Evolutionary conservation across 2,797 vertebrate genomes (phyloP).

Genomic region (Alfaro cultratus): DNA sequence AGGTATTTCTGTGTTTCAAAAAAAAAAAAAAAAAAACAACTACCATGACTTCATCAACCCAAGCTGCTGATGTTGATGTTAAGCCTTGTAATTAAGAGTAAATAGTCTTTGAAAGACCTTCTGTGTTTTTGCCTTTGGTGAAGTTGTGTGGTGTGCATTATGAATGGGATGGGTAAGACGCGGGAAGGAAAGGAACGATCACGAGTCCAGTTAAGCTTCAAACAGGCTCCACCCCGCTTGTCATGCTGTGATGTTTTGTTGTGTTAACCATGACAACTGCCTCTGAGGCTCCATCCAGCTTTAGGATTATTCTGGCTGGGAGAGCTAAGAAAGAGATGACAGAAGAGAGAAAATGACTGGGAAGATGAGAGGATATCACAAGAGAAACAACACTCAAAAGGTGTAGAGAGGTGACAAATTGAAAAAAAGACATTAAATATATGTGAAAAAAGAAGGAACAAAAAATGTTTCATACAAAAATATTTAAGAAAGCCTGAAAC

Average conservation of each 20-base stretch:
- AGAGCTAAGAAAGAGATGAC: constrained; percentile 40
- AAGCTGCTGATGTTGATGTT: constrained; percentile 67
- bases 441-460: constrained; percentile 37
- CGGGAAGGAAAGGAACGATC: constrained; percentile 26
- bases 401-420: constrained; percentile 12
- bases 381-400: constrained; percentile 1
- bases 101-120: constrained; percentile 52
- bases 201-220: constrained; percentile 50
- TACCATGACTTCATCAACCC: constrained; percentile 71
- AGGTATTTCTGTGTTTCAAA: constrained; percentile 50
- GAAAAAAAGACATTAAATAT: constrained; percentile 8
- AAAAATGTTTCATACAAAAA: constrained; percentile 11
- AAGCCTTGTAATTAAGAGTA: constrained; percentile 75
- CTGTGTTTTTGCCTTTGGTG: constrained; percentile 52
- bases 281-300: constrained; percentile 55
- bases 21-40: constrained; percentile 53
- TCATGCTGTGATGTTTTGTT: constrained; percentile 79
- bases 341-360: constrained; percentile 8
- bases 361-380: constrained; percentile 15
- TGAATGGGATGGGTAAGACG: constrained; percentile 66
- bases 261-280: constrained; percentile 81
- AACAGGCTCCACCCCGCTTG: constrained; percentile 62
- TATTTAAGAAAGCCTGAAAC: neutral
- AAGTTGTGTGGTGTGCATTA: constrained; percentile 47
- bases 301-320: constrained; percentile 67